Evolutionary conservation across 2,797 vertebrate genomes (phyloP).

Genomic region (Darevskia nairensis): DNA sequence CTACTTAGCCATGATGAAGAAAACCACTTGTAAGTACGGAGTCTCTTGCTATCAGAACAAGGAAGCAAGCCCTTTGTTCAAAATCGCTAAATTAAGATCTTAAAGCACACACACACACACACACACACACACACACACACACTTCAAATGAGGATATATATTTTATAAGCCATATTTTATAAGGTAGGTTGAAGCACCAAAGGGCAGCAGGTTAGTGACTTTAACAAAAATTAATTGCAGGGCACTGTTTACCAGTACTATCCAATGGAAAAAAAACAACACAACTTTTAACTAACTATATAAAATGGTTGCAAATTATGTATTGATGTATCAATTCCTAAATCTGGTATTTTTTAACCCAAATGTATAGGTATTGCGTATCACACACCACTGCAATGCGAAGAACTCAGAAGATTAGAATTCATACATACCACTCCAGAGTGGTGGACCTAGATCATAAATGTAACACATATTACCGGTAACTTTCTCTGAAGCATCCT

Average conservation of each 20-base stretch:
- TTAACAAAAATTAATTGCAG: conserved; percentile 42
- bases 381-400: conserved; percentile 67
- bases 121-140: background rate
- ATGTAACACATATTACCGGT: conserved; percentile 67
- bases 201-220: background rate
- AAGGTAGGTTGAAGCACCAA: background rate
- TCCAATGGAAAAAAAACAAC: background rate
- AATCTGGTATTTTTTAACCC: background rate
- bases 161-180: background rate
- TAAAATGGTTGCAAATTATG: conserved; percentile 38
- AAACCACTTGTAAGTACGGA: conserved; percentile 10
- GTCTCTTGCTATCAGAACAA: conserved; percentile 60
- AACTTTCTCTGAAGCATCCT: conserved; percentile 41
- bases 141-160: conserved; percentile 53
- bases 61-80: background rate
- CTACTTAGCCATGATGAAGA: background rate
- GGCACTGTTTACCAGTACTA: conserved; percentile 49
- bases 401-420: conserved; percentile 70
- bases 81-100: background rate
- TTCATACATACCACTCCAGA: conserved; percentile 89
- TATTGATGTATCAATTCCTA: conserved; percentile 6
- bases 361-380: conserved; percentile 33
- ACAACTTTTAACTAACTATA: conserved; percentile 34
- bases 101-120: background rate
- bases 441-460: conserved; percentile 85